Percentiles rank a stretch among this genome's conserved stretches.
These are phyloP conservation scores for Sandelia bainsii DNA, from an alignment of 2,797 vertebrate species.

Conservation along the genomic window DNA sequence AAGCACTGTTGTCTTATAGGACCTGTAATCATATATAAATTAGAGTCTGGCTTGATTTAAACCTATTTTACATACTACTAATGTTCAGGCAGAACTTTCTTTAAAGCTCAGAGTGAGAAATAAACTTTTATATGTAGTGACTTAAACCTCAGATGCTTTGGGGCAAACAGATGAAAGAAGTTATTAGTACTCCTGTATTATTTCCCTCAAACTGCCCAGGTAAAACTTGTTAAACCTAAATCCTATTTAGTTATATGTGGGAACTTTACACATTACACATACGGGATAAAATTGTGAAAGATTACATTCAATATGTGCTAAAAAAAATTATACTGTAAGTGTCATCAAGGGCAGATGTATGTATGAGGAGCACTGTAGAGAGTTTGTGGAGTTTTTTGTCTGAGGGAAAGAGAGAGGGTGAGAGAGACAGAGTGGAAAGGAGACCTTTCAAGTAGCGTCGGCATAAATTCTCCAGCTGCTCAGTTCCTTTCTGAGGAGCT, in stretches of 20 bases:
- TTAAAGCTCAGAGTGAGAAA: not conserved
- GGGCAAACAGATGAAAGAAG: too few species aligned
- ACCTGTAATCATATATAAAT: not conserved
- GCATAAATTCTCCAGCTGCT: conserved; percentile 88
- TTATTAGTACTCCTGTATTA: not conserved
- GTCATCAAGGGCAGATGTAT: conserved; percentile 51
- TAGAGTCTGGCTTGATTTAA: not conserved
- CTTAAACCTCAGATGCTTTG: not conserved
- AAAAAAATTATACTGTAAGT: not conserved
- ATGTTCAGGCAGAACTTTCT: not conserved
- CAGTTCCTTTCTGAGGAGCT: conserved; percentile 82
- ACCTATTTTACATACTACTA: not conserved
- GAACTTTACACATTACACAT: not conserved
- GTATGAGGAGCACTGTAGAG: conserved; percentile 46
- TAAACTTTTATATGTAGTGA: not conserved
- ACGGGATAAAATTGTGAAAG: not conserved
- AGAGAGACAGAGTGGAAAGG: conserved; percentile 74
- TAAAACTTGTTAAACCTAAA: not conserved
- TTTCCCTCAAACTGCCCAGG: not conserved
- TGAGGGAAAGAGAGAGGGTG: conserved; percentile 55
- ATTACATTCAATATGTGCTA: not conserved
- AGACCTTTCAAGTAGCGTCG: conserved; percentile 83
- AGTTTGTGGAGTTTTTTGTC: conserved; percentile 19
- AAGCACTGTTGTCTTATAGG: not conserved
- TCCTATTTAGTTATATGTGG: not conserved